Evolutionary conservation across 2,113 vertebrate species (phyloP).

Genomic region (Trematomus loennbergii): DNA sequence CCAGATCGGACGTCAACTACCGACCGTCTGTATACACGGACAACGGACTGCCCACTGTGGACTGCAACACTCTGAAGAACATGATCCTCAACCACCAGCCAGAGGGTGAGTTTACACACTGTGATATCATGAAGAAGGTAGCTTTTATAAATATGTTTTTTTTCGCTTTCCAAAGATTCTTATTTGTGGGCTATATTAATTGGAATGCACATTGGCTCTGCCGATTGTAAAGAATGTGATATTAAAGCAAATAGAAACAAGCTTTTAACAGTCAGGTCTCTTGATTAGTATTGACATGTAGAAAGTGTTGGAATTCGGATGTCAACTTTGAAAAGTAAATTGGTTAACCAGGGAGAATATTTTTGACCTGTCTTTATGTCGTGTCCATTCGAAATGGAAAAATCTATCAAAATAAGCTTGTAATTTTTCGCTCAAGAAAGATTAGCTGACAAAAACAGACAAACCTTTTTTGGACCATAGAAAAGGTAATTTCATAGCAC

Average conservation of each 20-base stretch:
- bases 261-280: neutral
- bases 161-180: no score
- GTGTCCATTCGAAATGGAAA: no score
- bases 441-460: no score
- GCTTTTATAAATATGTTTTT: neutral
- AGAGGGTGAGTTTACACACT: constrained; percentile 84
- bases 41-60: constrained; percentile 82
- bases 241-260: neutral
- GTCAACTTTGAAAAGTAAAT: no score
- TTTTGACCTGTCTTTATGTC: no score
- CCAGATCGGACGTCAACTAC: constrained; percentile 89
- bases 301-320: neutral
- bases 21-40: constrained; percentile 76
- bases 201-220: neutral
- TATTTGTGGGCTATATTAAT: neutral
- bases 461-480: neutral
- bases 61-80: constrained; percentile 84
- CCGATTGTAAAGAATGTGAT: neutral
- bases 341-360: no score
- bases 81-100: constrained; percentile 87
- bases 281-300: neutral
- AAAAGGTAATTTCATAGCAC: neutral
- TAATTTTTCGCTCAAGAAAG: no score
- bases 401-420: no score
- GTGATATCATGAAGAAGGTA: neutral